phyloP scores from a whole-genome alignment of 2,113 vertebrate genomes.

The Carollia perspicillata region DNA sequence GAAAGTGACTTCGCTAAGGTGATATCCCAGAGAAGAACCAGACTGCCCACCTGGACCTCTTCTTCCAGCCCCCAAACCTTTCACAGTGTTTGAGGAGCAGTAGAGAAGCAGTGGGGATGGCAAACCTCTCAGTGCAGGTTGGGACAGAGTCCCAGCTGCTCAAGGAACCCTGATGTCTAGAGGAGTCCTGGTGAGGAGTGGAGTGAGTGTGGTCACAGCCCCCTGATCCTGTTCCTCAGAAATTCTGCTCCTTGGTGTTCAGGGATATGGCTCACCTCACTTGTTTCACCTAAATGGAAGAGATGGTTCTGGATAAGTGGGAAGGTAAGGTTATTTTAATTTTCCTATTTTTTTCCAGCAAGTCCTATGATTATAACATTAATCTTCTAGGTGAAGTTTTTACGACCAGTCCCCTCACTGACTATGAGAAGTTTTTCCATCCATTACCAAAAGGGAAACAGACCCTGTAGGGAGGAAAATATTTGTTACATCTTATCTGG shows the following conservation, averaged over 20 bases:
- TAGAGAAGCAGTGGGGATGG: fast-evolving
- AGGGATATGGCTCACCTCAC: background rate
- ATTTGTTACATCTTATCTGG: conserved; percentile 91
- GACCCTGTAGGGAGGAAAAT: conserved; percentile 81
- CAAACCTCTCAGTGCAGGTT: fast-evolving
- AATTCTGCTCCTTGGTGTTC: background rate
- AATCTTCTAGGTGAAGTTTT: conserved; percentile 86
- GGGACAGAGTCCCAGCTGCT: background rate
- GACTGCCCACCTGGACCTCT: background rate
- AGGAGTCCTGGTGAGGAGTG: background rate
- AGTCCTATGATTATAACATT: conserved; percentile 80
- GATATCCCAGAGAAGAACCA: background rate
- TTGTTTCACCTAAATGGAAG: background rate
- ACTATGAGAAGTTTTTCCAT: conserved; percentile 86
- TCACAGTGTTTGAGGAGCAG: background rate
- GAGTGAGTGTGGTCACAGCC: background rate
- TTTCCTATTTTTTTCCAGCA: conserved; percentile 75
- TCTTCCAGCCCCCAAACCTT: background rate
- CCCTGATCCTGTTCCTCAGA: background rate
- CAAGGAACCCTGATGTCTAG: background rate
- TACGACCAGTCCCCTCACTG: conserved; percentile 82
- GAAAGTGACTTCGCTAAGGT: background rate
- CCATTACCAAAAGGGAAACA: conserved; percentile 83
- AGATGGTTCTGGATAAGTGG: conserved; percentile 70
- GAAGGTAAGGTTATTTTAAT: conserved; percentile 79